A percentile compares a stretch with the other conserved stretches of the same genome.
phyloP scores from a whole-genome alignment of 2,797 vertebrate genomes.

The Dallia pectoralis region DNA sequence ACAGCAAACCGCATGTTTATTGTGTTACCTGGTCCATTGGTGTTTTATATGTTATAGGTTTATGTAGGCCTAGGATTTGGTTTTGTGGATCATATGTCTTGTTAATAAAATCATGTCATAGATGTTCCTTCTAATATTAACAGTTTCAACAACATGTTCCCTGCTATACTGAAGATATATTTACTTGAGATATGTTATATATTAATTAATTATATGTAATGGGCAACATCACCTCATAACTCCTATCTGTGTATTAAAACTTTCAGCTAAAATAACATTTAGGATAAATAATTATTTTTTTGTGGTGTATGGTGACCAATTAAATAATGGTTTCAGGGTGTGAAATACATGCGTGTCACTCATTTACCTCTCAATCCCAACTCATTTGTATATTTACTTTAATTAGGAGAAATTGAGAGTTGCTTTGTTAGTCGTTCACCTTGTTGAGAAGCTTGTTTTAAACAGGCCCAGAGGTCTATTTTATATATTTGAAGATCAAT shows the following conservation, averaged over 20 bases:
- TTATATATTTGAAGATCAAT: constrained; percentile 2
- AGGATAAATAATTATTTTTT: constrained; percentile 29
- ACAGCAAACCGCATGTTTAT: not conserved
- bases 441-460: constrained; percentile 41
- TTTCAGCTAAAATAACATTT: constrained; percentile 16
- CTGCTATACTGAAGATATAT: not conserved
- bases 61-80: not conserved
- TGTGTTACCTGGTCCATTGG: not conserved
- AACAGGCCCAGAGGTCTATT: constrained; percentile 19
- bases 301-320: constrained; percentile 41
- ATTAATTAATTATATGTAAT: not conserved
- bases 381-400: constrained; percentile 59
- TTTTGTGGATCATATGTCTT: not conserved
- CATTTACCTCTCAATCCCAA: constrained; percentile 34
- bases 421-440: constrained; percentile 44
- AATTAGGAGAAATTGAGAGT: constrained; percentile 46
- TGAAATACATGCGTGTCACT: constrained; percentile 41
- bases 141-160: not conserved
- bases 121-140: not conserved
- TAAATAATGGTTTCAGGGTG: constrained; percentile 46
- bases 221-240: not conserved
- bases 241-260: not conserved
- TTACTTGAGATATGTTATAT: not conserved
- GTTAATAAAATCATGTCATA: not conserved
- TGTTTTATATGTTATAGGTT: not conserved